These are phyloP conservation scores for Dromococcyx pavoninus DNA, from an alignment of 2,797 vertebrate species.

Conservation along the genomic window DNA sequence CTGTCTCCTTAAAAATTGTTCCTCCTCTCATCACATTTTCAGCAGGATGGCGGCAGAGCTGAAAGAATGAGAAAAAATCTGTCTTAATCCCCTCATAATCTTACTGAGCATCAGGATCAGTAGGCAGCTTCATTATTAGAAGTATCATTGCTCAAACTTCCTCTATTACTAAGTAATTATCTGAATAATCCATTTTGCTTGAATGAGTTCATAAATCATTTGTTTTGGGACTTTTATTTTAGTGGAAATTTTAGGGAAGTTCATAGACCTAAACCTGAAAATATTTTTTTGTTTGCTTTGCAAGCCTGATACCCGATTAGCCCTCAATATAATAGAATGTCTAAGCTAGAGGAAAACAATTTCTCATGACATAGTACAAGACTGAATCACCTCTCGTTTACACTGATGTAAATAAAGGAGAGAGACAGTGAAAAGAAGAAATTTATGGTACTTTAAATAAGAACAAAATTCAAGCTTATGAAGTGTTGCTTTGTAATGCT, in stretches of 20 bases:
- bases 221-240: constrained; percentile 33
- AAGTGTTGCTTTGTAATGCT: background rate
- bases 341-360: constrained; percentile 15
- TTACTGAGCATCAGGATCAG: constrained; percentile 51
- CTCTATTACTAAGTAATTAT: constrained; percentile 54
- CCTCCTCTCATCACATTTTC: background rate
- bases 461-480: background rate
- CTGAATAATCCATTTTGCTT: constrained; percentile 58
- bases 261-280: background rate
- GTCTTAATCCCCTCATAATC: constrained; percentile 60
- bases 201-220: constrained; percentile 21
- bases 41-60: background rate
- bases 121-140: constrained; percentile 57
- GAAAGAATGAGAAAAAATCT: constrained; percentile 26
- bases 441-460: background rate
- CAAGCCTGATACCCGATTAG: background rate
- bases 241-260: background rate
- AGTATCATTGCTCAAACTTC: constrained; percentile 49
- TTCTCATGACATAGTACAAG: background rate
- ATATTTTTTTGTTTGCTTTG: constrained; percentile 17
- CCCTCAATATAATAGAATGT: background rate
- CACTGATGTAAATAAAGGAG: background rate
- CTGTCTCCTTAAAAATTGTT: background rate
- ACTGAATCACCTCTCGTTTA: constrained; percentile 15
- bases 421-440: background rate